Evolutionary conservation across 2,888 invertebrate species (phyloP).

Genomic region (Automeris io): DNA sequence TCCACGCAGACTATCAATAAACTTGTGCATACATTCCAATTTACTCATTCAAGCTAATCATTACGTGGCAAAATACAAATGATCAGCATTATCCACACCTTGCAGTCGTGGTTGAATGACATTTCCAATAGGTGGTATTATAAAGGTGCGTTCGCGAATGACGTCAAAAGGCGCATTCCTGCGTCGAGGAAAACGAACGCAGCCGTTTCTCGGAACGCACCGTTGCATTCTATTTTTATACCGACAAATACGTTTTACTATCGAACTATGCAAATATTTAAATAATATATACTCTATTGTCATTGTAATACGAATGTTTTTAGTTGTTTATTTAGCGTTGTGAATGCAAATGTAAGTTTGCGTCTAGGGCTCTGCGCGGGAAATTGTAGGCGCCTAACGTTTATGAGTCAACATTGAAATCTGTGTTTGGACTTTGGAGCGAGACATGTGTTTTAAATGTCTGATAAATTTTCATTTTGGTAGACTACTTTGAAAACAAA

Average conservation of each 20-base stretch:
- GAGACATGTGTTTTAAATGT: constrained; percentile 34
- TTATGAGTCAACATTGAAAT: constrained; percentile 51
- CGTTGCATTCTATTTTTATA: constrained; percentile 64
- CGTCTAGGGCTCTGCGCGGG: constrained; percentile 46
- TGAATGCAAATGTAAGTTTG: constrained; percentile 1
- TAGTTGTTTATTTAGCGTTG: background rate
- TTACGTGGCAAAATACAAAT: background rate
- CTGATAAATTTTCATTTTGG: background rate
- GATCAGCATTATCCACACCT: background rate
- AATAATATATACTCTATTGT: constrained; percentile 19
- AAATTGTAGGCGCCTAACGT: constrained; percentile 46
- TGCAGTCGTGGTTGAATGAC: background rate
- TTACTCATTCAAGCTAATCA: constrained; percentile 5
- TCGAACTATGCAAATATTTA: constrained; percentile 1
- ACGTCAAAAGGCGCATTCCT: constrained; percentile 65
- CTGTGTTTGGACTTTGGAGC: constrained; percentile 39
- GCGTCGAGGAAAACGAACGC: constrained; percentile 64
- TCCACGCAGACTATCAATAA: constrained; percentile 6
- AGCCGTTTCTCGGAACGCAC: constrained; percentile 57
- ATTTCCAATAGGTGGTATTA: constrained; percentile 6
- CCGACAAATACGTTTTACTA: constrained; percentile 23
- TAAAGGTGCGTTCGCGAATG: constrained; percentile 38
- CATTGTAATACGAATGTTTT: constrained; percentile 17
- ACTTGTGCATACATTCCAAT: constrained; percentile 6
- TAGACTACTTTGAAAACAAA: too few species aligned